Evolutionary conservation across 2,113 vertebrate species (phyloP), one percentile per base, ranked within the genome.

Genomic region (Cebidichthys violaceus): DNA sequence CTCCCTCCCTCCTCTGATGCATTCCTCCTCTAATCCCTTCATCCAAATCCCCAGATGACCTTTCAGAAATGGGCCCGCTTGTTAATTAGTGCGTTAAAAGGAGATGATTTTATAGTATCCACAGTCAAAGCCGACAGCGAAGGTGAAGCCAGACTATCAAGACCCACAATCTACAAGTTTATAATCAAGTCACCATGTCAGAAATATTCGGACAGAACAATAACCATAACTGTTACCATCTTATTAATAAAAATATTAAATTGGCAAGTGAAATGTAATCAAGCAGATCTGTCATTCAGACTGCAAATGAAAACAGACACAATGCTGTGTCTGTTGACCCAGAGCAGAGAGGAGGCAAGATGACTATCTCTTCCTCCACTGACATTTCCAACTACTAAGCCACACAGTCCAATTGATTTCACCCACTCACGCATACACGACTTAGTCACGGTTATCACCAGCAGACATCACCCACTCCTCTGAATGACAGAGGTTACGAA

Each of bases 21-120:
- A 94, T 94, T 93, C 92, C 90, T 92, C 54, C 33, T 84, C 81
- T 93, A 93, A 94, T 93, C 93, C 92, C 74, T 74, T 57, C 83
- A 75, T 86, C 84, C 86, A 89, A 92, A 93, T 91, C 92, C 92
- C 84, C 88, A 75, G 67, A 92, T 92, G 88, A 90, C 90, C 92
- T 94, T 92, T 89, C 70, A 77, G 85, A 72, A 79, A 89, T 79
- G 84, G 84, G 69, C 81, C 77, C 2, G 70, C 75, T 82, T 62
- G 88, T 79, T 92, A 89, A 91, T 90, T 94, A 89, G 70, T 45
- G 69, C 37, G 82, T 74, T 89, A 84, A 85, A 75, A 65, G 64
- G 17, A 65, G 71, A 68, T 68, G 82, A 89, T 83, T 83, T 89
- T 79, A 82, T 66, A 52, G 81, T 18, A n/a, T 75, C 68, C 24